Evolutionary conservation across 2,113 vertebrate species (phyloP).

Genomic region (Oxyura jamaicensis): DNA sequence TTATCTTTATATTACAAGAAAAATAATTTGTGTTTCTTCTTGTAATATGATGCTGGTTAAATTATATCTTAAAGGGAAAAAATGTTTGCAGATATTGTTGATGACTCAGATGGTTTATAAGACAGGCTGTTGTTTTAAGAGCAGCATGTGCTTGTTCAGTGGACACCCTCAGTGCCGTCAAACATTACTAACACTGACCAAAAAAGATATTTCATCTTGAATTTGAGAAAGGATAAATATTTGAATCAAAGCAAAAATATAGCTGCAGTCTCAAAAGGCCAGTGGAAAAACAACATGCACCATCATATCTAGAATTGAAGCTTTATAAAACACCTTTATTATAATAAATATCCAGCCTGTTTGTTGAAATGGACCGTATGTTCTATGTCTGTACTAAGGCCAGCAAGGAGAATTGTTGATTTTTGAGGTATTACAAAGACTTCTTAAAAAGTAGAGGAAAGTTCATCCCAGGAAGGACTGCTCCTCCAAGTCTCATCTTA

Average conservation of each 20-base stretch:
- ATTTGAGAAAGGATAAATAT: constrained; percentile 39
- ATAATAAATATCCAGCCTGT: not conserved
- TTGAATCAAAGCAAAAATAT: constrained; percentile 22
- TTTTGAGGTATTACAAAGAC: not conserved
- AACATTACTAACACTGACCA: not conserved
- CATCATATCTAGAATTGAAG: not conserved
- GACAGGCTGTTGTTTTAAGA: constrained; percentile 38
- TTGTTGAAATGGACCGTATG: not conserved
- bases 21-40: not conserved
- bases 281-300: not conserved
- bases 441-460: not conserved
- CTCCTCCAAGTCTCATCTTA: not conserved
- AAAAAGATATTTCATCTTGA: constrained; percentile 34
- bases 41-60: not conserved
- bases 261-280: not conserved
- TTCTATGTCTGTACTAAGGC: not conserved
- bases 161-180: constrained; percentile 1
- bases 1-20: not conserved
- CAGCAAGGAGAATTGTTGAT: not conserved
- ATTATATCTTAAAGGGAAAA: not conserved
- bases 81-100: not conserved
- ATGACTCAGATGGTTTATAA: constrained; percentile 11
- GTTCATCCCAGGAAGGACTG: not conserved
- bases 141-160: constrained; percentile 1
- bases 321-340: not conserved